Percentiles rank a stretch among this genome's conserved stretches.
Conservation (phyloP, 1,140 invertebrate species). For the Drosophila melanica region DNA sequence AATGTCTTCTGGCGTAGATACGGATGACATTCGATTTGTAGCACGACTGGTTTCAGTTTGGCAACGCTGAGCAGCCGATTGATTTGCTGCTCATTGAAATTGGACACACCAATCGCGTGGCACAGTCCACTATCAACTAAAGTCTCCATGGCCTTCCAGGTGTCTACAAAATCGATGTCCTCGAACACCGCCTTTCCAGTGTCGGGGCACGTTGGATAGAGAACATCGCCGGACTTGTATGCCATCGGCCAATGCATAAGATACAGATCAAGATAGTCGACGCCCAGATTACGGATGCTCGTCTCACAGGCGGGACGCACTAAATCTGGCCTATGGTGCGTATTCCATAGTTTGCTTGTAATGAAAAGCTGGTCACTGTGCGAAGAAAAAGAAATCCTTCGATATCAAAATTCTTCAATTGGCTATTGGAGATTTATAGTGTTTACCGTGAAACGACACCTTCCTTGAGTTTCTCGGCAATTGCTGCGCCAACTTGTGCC, state of each 20-base stretch:
- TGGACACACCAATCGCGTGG: conserved; percentile 94
- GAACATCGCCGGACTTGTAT: conserved; percentile 82
- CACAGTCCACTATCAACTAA: conserved; percentile 89
- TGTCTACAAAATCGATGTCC: conserved; percentile 92
- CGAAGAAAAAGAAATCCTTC: neutral
- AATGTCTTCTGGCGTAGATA: conserved; percentile 93
- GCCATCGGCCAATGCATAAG: conserved; percentile 92
- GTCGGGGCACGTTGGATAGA: conserved; percentile 84
- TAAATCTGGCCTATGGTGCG: conserved; percentile 68
- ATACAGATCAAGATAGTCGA: conserved; percentile 91
- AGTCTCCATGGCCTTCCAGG: conserved; percentile 95
- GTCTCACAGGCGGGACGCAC: conserved; percentile 80
- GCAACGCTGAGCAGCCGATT: conserved; percentile 88
- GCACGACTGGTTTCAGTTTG: conserved; percentile 89
- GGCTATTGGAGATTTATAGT: neutral
- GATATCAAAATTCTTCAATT: neutral
- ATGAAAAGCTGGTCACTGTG: conserved; percentile 88
- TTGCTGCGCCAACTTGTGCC: conserved; percentile 88
- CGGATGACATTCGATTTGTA: conserved; percentile 93
- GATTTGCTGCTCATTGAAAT: conserved; percentile 94
- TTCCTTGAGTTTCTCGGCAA: conserved; percentile 87
- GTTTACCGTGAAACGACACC: conserved; percentile 87
- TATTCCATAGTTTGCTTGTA: conserved; percentile 86
- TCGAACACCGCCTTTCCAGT: conserved; percentile 86
- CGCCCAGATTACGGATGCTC: conserved; percentile 87